Conservation (phyloP, 37 sponge, comb jelly and placozoan genomes). For the Spongilla lacustris region DNA sequence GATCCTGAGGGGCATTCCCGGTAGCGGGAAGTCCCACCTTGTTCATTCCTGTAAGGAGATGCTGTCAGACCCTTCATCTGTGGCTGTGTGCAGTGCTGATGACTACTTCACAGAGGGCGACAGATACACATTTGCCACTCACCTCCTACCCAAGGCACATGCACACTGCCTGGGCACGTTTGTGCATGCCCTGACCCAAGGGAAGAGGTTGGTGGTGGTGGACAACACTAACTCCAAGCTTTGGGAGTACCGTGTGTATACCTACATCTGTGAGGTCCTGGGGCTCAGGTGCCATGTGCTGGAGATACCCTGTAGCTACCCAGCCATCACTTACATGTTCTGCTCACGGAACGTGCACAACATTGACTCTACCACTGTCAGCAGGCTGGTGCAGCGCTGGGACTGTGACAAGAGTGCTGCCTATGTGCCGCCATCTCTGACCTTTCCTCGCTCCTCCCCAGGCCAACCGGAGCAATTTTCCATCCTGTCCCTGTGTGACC, state of each 20-base stretch:
- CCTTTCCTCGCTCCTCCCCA: slow-evolving; percentile 21
- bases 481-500: slow-evolving; percentile 26
- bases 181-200: slow-evolving; percentile 38
- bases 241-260: slow-evolving; percentile 84
- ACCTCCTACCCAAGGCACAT: slow-evolving; percentile 66
- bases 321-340: slow-evolving; percentile 37
- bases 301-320: slow-evolving; percentile 65
- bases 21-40: slow-evolving; percentile 84
- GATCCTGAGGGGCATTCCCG: slow-evolving; percentile 88
- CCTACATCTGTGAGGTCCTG: slow-evolving; percentile 45
- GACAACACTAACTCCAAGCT: slow-evolving; percentile 84
- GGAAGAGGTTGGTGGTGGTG: slow-evolving; percentile 61
- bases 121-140: slow-evolving; percentile 59
- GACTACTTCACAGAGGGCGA: slow-evolving; percentile 45
- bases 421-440: slow-evolving; percentile 63
- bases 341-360: slow-evolving; percentile 65
- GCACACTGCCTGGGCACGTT: slow-evolving; percentile 55
- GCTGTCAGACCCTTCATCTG: slow-evolving; percentile 6
- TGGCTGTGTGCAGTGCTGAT: slow-evolving; percentile 80
- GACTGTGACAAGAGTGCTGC: slow-evolving; percentile 64
- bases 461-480: slow-evolving; percentile 2
- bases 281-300: slow-evolving; percentile 49
- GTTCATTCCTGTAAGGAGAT: slow-evolving; percentile 49
- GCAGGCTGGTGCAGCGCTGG: slow-evolving; percentile 59
- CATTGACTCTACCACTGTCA: slow-evolving; percentile 17